These are phyloP conservation scores for Henricia sp. DNA, from an alignment of 53 echinoderm and acorn worm species.

Conservation along the genomic window DNA sequence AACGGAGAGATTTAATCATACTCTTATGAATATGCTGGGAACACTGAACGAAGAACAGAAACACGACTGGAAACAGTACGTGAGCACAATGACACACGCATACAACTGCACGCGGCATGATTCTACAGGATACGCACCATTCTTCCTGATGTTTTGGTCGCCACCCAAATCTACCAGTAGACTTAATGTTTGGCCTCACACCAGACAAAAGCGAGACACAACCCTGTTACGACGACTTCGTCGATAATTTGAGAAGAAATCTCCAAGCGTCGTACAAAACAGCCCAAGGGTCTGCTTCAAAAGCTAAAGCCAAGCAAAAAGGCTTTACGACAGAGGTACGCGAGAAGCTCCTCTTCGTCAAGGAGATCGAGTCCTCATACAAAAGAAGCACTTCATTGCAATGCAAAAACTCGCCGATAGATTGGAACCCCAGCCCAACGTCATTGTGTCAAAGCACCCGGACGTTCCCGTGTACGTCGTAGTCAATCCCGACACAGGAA, in stretches of 20 bases:
- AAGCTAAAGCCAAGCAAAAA: neutral
- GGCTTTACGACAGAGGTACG: slow-evolving; percentile 1
- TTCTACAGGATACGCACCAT: slow-evolving; percentile 64
- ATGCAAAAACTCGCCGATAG: neutral
- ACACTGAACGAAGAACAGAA: slow-evolving; percentile 56
- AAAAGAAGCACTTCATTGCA: slow-evolving; percentile 1
- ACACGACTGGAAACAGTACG: slow-evolving; percentile 65
- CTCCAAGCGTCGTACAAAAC: slow-evolving; percentile 6
- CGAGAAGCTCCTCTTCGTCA: slow-evolving; percentile 9
- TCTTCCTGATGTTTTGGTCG: slow-evolving; percentile 70
- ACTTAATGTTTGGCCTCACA: slow-evolving; percentile 23
- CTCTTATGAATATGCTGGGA: slow-evolving; percentile 55
- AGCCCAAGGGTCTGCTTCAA: neutral
- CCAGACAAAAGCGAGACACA: neutral
- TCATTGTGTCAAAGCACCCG: neutral
- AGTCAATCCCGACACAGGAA: too few species aligned
- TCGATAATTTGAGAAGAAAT: neutral
- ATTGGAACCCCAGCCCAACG: neutral
- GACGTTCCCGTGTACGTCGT: too few species aligned
- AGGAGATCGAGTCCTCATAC: too few species aligned
- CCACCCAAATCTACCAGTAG: slow-evolving; percentile 56
- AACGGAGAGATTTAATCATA: slow-evolving; percentile 65
- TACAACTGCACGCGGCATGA: slow-evolving; percentile 65
- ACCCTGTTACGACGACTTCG: neutral
- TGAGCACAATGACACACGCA: slow-evolving; percentile 65